These are phyloP conservation scores for Agriopis marginaria DNA, from an alignment of 2,888 invertebrate genomes.

Conservation along the genomic window DNA sequence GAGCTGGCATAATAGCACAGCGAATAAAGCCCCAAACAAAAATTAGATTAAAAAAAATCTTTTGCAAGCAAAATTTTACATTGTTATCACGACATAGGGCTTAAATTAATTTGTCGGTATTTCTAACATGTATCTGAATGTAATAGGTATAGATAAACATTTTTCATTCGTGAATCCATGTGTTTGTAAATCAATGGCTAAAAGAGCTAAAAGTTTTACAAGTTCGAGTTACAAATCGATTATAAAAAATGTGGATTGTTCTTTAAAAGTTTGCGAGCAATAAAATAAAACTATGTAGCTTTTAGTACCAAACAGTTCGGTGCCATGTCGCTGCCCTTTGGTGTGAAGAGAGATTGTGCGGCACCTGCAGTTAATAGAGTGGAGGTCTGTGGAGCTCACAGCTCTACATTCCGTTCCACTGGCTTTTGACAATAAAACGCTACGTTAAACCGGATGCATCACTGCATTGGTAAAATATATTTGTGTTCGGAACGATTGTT, in stretches of 20 bases:
- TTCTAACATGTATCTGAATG: no score
- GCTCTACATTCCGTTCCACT: conserved; percentile 6
- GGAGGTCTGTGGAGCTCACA: background rate
- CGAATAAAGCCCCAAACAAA: no score
- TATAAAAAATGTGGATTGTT: background rate
- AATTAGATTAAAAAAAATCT: no score
- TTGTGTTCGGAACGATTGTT: background rate
- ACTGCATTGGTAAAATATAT: conserved; percentile 4
- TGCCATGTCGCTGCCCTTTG: background rate
- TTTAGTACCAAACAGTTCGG: conserved; percentile 7
- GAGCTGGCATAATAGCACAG: no score
- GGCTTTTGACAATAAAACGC: conserved; percentile 2
- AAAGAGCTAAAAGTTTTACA: no score
- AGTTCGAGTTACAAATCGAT: no score
- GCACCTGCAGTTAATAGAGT: conserved; percentile 8
- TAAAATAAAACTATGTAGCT: conserved; percentile 8
- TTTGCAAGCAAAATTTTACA: no score
- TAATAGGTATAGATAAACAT: no score
- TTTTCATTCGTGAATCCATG: no score
- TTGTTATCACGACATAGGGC: no score
- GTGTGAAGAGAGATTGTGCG: background rate
- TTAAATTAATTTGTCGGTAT: no score
- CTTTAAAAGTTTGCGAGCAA: background rate
- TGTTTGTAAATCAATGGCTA: no score
- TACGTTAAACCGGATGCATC: background rate